phyloP scores from a whole-genome alignment of 2,888 invertebrate species.

The Labia minor region DNA sequence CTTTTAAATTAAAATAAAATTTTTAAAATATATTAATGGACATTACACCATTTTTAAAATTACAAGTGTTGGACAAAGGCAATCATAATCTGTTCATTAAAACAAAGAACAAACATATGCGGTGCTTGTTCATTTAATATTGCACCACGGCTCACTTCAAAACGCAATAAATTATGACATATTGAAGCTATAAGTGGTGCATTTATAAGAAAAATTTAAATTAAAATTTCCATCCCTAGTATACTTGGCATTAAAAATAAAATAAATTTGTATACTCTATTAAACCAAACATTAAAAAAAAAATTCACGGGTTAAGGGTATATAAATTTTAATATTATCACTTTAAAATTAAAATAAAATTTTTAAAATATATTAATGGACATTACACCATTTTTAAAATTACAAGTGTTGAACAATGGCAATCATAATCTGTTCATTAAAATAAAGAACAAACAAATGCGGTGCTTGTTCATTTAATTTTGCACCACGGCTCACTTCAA shows the following conservation, averaged over 20 bases:
- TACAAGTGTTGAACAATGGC: not conserved
- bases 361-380: too few species aligned
- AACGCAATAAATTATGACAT: not conserved
- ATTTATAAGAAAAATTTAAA: not conserved
- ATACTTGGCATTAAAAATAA: too few species aligned
- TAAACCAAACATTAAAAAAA: too few species aligned
- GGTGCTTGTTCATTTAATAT: not conserved
- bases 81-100: not conserved
- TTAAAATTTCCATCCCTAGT: too few species aligned
- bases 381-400: too few species aligned
- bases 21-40: too few species aligned
- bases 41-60: too few species aligned
- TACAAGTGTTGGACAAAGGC: not conserved
- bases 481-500: conserved; percentile 1
- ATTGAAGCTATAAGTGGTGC: not conserved
- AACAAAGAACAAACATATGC: not conserved
- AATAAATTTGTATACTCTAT: too few species aligned
- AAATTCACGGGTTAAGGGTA: too few species aligned
- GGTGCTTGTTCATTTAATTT: not conserved
- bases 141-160: conserved; percentile 1
- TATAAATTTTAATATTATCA: too few species aligned
- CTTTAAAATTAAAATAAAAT: too few species aligned
- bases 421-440: not conserved
- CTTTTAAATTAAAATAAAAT: too few species aligned
- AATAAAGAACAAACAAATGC: not conserved